Base-by-base conservation (phyloP, 2,797 vertebrate genomes). In the Onychomys arenicola region DNA sequence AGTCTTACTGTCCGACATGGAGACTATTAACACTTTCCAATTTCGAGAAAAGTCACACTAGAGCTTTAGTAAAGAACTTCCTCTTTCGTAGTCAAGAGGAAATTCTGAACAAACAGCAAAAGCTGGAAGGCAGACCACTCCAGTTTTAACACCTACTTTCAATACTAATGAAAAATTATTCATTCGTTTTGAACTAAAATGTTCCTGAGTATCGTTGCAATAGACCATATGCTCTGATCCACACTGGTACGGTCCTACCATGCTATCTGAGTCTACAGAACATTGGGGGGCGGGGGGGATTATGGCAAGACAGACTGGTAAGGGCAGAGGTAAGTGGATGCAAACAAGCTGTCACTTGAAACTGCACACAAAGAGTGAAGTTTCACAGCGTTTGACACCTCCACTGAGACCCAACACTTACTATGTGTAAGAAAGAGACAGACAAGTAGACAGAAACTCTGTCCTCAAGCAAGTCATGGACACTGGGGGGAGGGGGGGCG, bases 111-210 rank as follows among this genome's bases (percentile, higher is more conserved):
- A 14, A 55, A 59, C 29, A 63, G 76, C 40, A 63, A 43, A 94
- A 80, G 52, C 17, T 40, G 21, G 52, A 78, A 34, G 73, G 73
- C 55, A 78, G 57, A 65, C 40, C 76, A 86, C 34, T 91, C 89
- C 49, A 17, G 34, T 52, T 89, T 85, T 65, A 87, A 86, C 23
- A 49, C 19, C 63, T 91, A 27, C 83, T 83, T n/a, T 43, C n/a
- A 69, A 91, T 23, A 71, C 78, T 80, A 80, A 40, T 87, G 32
- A 89, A 96, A 94, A 83, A 46, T 9, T 59, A 40, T 34, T 52
- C 49, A 52, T 86, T 94, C 16, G 27, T 61, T 88, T 61, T 93
- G 46, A 96, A 96, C 77, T 95, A 83, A 89, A 91, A 76, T 78
- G 86, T n/a, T 87, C 55, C 71, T 46, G 46, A 93, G 52, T n/a